These are phyloP conservation scores for Drosophila lini DNA, from an alignment of 1,140 invertebrate genomes.

Conservation along the genomic window DNA sequence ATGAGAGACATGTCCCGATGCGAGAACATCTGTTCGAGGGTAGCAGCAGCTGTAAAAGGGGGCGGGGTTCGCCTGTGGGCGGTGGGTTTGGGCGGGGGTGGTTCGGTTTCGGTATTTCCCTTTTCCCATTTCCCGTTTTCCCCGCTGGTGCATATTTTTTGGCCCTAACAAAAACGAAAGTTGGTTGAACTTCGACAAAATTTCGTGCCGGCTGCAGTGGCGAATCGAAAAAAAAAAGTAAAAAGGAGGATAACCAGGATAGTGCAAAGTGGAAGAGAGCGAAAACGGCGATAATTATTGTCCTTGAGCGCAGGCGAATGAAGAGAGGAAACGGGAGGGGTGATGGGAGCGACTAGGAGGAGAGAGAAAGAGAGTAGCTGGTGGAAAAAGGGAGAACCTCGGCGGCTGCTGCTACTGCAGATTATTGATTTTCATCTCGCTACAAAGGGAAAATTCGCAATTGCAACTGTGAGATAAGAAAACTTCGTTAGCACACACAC, in stretches of 20 bases:
- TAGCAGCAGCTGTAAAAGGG: constrained; percentile 44
- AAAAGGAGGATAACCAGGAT: constrained; percentile 36
- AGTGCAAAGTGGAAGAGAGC: constrained; percentile 57
- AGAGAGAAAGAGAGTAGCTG: constrained; percentile 27
- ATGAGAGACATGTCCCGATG: constrained; percentile 54
- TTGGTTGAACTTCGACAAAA: constrained; percentile 76
- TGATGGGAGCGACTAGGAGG: constrained; percentile 2
- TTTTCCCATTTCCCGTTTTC: constrained; percentile 23
- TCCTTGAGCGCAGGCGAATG: constrained; percentile 56
- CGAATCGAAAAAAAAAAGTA: constrained; percentile 9
- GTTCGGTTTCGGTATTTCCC: constrained; percentile 29
- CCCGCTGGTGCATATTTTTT: constrained; percentile 60
- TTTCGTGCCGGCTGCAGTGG: constrained; percentile 22
- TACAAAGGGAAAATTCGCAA: constrained; percentile 45
- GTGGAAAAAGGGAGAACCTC: constrained; percentile 26
- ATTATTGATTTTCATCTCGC: constrained; percentile 72
- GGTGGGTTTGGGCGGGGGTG: constrained; percentile 32
- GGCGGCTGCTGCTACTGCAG: constrained; percentile 55
- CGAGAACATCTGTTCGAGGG: constrained; percentile 50
- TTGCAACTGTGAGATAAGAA: constrained; percentile 39
- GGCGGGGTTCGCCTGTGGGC: constrained; percentile 29
- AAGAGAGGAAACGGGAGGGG: constrained; percentile 4
- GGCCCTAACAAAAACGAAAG: constrained; percentile 79
- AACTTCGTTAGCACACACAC: constrained; percentile 8
- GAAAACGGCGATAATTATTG: constrained; percentile 61